phyloP scores from a whole-genome alignment of 2,113 vertebrate genomes.

The Cyrtonyx montezumae region DNA sequence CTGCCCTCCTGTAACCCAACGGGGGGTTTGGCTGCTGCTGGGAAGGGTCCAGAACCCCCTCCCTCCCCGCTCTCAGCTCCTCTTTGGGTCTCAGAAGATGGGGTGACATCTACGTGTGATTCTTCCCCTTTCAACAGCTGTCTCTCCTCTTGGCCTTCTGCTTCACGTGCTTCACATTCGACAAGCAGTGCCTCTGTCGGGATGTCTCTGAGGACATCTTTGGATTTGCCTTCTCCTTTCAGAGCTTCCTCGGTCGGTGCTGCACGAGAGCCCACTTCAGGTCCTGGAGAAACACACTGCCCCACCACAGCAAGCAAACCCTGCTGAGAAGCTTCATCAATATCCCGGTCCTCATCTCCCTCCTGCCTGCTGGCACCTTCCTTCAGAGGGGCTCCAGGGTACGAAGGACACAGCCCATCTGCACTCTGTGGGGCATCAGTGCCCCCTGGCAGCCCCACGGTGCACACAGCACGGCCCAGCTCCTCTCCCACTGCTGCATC shows the following conservation, averaged over 20 bases:
- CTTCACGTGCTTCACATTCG: background rate
- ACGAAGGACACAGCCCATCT: background rate
- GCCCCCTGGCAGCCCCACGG: background rate
- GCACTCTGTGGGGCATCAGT: background rate
- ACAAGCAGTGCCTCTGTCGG: background rate
- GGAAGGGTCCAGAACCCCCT: background rate
- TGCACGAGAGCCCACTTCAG: background rate
- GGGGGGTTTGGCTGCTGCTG: background rate
- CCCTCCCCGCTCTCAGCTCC: conserved; percentile 47
- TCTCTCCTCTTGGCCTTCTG: background rate
- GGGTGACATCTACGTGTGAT: background rate
- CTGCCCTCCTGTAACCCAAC: background rate
- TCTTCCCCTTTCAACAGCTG: background rate
- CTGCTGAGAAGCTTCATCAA: conserved; percentile 49
- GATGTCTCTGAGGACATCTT: background rate
- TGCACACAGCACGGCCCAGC: rapidly evolving
- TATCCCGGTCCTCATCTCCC: conserved; percentile 65
- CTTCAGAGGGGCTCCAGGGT: background rate
- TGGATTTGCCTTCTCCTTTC: background rate
- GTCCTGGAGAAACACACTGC: background rate
- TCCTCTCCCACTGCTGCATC: background rate
- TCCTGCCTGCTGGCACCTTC: background rate
- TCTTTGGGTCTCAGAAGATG: conserved; percentile 27
- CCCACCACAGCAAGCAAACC: background rate
- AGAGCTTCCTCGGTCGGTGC: background rate